phyloP scores from a whole-genome alignment of 2,113 vertebrate species.

The Anseranas semipalmata region DNA sequence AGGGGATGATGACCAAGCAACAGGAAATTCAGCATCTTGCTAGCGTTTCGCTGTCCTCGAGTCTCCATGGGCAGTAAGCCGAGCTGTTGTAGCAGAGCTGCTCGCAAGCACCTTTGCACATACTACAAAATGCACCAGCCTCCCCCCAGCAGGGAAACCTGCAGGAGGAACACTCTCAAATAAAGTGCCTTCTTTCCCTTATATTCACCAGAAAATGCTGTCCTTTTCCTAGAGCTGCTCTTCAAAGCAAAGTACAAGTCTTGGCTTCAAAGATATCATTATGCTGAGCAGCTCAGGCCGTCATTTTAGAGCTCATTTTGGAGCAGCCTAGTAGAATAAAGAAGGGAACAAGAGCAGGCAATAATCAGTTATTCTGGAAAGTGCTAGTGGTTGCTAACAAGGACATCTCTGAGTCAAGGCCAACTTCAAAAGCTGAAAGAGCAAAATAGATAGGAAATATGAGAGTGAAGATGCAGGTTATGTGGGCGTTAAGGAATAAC shows the following conservation, averaged over 20 bases:
- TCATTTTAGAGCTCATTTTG: not conserved
- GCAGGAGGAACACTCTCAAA: not conserved
- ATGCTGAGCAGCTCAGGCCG: not conserved
- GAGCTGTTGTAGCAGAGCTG: not conserved
- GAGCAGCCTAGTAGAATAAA: not conserved
- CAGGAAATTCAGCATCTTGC: not conserved
- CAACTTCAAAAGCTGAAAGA: not conserved
- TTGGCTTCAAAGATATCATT: not conserved
- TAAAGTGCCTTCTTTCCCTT: not conserved
- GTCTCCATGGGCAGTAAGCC: not conserved
- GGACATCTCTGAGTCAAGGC: not conserved
- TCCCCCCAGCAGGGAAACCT: not conserved
- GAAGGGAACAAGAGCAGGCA: not conserved
- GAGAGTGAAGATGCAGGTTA: not conserved
- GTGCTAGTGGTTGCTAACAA: not conserved
- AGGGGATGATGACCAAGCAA: not conserved
- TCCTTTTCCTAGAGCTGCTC: not conserved
- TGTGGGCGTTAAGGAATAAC: accelerated
- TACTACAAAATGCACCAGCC: not conserved
- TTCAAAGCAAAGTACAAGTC: not conserved
- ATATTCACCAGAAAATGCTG: not conserved
- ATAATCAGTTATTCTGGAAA: not conserved
- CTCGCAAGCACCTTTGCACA: not conserved
- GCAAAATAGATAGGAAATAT: not conserved
- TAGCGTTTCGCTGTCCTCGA: not conserved